These are phyloP conservation scores for Salarias fasciatus DNA, from an alignment of 2,797 vertebrate genomes.

Conservation along the genomic window DNA sequence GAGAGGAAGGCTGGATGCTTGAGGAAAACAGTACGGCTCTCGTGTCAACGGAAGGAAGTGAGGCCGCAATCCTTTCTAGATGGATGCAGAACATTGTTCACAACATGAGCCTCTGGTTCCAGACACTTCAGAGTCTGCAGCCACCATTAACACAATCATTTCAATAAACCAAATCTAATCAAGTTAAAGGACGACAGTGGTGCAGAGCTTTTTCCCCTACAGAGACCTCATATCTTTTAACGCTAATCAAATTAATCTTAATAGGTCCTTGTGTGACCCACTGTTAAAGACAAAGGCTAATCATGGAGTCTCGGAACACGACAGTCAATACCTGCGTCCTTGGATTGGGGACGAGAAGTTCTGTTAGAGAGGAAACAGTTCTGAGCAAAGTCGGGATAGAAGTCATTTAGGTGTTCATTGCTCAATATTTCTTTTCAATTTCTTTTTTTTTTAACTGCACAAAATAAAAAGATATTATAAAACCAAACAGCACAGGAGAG, in stretches of 20 bases:
- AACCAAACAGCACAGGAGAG: too few relatives aligned
- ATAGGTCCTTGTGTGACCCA: slow-evolving; percentile 25
- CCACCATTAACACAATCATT: slow-evolving; percentile 29
- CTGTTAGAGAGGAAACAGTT: slow-evolving; percentile 6
- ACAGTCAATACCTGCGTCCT: slow-evolving; percentile 26
- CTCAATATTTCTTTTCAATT: too few relatives aligned
- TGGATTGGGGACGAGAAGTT: slow-evolving; percentile 19
- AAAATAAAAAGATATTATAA: too few relatives aligned
- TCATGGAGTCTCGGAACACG: slow-evolving; percentile 31
- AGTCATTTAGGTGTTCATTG: not conserved
- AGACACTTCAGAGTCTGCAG: not conserved
- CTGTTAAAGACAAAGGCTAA: slow-evolving; percentile 39
- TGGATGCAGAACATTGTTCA: too few relatives aligned
- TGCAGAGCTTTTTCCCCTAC: slow-evolving; percentile 14
- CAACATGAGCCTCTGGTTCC: not conserved
- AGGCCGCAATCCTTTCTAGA: slow-evolving; percentile 1
- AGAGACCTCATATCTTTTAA: slow-evolving; percentile 25
- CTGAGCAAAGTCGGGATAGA: slow-evolving; percentile 1
- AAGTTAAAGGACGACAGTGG: slow-evolving; percentile 32
- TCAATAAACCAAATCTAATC: slow-evolving; percentile 42
- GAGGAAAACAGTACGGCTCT: slow-evolving; percentile 15
- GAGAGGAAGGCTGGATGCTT: slow-evolving; percentile 26
- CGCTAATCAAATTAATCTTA: slow-evolving; percentile 46
- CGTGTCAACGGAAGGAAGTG: slow-evolving; percentile 22
- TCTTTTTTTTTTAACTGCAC: not conserved